Evolutionary conservation across 2,888 invertebrate species (phyloP), one percentile per base, ranked within the genome.

Genomic region (Phyto melanocephala): DNA sequence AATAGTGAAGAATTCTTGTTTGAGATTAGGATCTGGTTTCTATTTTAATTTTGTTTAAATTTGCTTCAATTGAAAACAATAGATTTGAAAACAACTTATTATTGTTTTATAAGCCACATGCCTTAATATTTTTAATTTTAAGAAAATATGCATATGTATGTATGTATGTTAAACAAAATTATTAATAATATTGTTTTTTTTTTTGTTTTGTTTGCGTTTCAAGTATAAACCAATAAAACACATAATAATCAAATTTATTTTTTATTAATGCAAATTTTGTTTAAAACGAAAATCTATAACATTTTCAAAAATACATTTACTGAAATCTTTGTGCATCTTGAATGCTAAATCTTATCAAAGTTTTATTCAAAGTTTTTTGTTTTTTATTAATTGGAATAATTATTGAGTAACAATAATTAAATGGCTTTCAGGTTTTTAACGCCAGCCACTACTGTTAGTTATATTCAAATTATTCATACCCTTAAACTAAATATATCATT

Each of bases 401-500:
- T 28, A 45, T 22, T 22, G 20, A 15, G 11, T 22, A 40, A 35
- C 28, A 42, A 58, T 56, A 35, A 35, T 45, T 47, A 47, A 58
- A 35, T 37, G 1, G 22, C 17, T 56, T 63, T 54, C n/a, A 11
- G 13, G 17, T 24, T 13, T 17, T 24, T 2, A 63, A 47, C 10
- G 13, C 6, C 40, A 7, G 15, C 17, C 4, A 13, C 24, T 28
- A 22, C 11, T 8, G n/a, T 47, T 28, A 28, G 22, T n/a, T 28
- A 35, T 24, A 22, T 72, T 28, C 45, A 40, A n/a, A 37, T 52
- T 24, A 37, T 52, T 33, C 47, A 4, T 42, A 13, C 13, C 37
- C 40, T 62, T 28, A 20, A 42, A 52, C 28, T 52, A 22, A 74
- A 28, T 28, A 6, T 28, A 63, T 8, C 28, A 54, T 62, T 72